Percentiles rank a stretch among this genome's conserved stretches.
These are phyloP conservation scores for Xiphophorus couchianus DNA, from an alignment of 2,113 vertebrate genomes.

Conservation along the genomic window DNA sequence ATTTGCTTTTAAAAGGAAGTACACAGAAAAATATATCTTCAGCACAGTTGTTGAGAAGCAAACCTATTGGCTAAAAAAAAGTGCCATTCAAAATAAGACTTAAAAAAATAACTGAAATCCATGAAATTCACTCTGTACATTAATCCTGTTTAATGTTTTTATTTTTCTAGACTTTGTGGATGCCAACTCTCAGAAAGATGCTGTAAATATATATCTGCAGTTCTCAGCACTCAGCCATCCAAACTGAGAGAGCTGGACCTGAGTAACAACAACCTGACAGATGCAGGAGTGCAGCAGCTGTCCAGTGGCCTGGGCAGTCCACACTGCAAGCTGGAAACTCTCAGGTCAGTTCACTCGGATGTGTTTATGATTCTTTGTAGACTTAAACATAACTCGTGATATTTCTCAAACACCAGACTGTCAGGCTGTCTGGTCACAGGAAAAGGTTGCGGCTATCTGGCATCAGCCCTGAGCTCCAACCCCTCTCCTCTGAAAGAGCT, in stretches of 20 bases:
- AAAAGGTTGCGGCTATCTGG: background rate
- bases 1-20: too few relatives aligned
- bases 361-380: background rate
- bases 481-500: background rate
- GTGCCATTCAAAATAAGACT: too few relatives aligned
- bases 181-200: slow-evolving; percentile 19
- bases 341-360: background rate
- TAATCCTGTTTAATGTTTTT: background rate
- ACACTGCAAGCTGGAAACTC: background rate
- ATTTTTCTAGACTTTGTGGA: background rate
- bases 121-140: too few relatives aligned
- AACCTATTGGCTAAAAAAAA: too few relatives aligned
- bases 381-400: too few relatives aligned
- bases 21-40: too few relatives aligned
- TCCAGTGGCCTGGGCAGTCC: background rate
- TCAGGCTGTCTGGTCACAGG: slow-evolving; percentile 1
- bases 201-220: background rate
- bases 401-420: background rate
- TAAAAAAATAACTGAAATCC: too few relatives aligned
- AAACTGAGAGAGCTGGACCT: slow-evolving; percentile 33
- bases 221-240: background rate
- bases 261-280: slow-evolving; percentile 10
- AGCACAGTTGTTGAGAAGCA: too few relatives aligned
- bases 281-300: slow-evolving; percentile 15
- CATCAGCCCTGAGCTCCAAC: background rate